phyloP scores from a whole-genome alignment of 53 echinoderm and acorn worm species.

The Paelopatides confundens region DNA sequence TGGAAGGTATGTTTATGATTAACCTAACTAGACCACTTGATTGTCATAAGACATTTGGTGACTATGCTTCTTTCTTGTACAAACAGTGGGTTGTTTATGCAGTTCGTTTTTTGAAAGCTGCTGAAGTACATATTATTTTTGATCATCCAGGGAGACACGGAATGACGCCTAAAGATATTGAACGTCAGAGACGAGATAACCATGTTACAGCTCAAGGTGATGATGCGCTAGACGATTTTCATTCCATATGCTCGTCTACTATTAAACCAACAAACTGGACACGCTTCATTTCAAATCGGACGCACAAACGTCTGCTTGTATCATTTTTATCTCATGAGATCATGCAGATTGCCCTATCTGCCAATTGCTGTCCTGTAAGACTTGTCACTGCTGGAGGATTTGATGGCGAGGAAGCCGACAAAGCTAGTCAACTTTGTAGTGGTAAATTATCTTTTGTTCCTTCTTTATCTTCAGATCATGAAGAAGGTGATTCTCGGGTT shows the following conservation, averaged over 20 bases:
- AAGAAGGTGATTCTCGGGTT: slow-evolving; percentile 19
- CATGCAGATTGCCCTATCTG: neutral
- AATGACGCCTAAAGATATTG: slow-evolving; percentile 48
- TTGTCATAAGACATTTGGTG: slow-evolving; percentile 51
- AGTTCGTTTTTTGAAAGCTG: slow-evolving; percentile 26
- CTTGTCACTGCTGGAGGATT: slow-evolving; percentile 13
- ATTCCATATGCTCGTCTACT: neutral
- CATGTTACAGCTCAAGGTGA: neutral
- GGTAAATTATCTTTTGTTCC: neutral
- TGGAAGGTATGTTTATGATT: slow-evolving; percentile 74
- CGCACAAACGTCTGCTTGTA: slow-evolving; percentile 25
- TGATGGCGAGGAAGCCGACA: neutral
- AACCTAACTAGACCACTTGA: slow-evolving; percentile 52
- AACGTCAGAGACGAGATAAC: slow-evolving; percentile 48
- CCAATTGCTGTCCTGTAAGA: neutral
- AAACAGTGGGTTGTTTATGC: slow-evolving; percentile 45
- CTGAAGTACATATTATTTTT: slow-evolving; percentile 58
- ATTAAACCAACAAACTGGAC: slow-evolving; percentile 44
- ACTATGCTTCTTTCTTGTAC: slow-evolving; percentile 49
- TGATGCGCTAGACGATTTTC: neutral
- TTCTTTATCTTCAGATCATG: slow-evolving; percentile 2
- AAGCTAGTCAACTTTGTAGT: neutral
- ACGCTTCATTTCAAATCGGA: slow-evolving; percentile 30
- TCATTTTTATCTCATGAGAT: neutral
- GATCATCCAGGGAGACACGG: slow-evolving; percentile 60